Conservation (phyloP, 2,113 vertebrate species). For the Stigmatopora argus region DNA sequence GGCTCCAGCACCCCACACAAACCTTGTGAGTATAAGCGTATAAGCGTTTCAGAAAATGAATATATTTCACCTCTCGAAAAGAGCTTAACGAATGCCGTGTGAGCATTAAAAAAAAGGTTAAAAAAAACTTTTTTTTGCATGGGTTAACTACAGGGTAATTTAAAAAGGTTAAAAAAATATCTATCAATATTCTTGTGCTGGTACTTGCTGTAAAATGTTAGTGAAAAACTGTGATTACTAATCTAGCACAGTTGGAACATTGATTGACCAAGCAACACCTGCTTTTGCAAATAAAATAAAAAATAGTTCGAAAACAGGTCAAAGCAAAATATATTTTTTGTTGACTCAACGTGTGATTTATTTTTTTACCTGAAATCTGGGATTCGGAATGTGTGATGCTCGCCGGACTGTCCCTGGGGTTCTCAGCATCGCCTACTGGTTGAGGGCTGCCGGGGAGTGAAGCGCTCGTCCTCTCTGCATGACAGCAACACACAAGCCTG, state of each 20-base stretch:
- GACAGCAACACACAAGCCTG: conserved; percentile 2
- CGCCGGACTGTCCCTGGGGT: conserved; percentile 46
- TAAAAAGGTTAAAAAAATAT: no score
- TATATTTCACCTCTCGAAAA: no score
- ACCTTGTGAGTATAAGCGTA: no score
- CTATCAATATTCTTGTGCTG: no score
- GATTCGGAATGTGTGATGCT: conserved; percentile 34
- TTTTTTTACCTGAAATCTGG: conserved; percentile 49
- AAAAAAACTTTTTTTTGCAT: no score
- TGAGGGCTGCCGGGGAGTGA: conserved; percentile 53
- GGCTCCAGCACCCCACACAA: no score
- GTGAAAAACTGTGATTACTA: no score
- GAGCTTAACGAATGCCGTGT: no score
- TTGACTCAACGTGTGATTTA: not conserved
- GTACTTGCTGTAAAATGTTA: no score
- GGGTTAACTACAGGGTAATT: no score
- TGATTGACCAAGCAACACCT: not conserved
- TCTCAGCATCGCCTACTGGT: conserved; percentile 33
- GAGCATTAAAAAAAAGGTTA: no score
- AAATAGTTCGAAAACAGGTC: not conserved
- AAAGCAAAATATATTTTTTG: not conserved
- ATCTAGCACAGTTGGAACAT: not conserved
- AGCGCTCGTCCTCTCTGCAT: conserved; percentile 55
- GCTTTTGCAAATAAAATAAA: not conserved
- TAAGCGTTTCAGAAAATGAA: no score